Conservation (phyloP, 2,113 vertebrate species). For the Ardeotis arabs region DNA sequence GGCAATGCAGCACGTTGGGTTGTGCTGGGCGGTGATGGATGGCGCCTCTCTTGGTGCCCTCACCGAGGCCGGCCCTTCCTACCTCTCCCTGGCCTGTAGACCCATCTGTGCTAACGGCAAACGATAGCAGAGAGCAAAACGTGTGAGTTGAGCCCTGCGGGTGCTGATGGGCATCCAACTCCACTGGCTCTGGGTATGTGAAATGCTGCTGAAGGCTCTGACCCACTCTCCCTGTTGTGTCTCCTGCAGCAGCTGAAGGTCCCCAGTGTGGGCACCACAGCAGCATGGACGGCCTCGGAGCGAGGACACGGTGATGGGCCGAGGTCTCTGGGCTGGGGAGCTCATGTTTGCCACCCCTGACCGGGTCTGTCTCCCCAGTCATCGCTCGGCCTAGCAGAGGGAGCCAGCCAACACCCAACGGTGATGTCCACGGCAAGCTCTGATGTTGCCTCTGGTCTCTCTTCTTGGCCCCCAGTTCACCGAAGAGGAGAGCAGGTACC, state of each 20-base stretch:
- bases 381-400: accelerated
- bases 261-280: neutral
- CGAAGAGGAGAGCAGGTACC: accelerated
- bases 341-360: accelerated
- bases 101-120: accelerated
- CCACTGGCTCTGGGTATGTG: neutral
- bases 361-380: too few species aligned
- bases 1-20: accelerated
- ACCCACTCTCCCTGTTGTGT: neutral
- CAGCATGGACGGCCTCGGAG: neutral
- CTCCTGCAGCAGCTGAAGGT: neutral
- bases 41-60: neutral
- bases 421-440: neutral
- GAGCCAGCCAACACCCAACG: neutral
- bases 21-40: neutral
- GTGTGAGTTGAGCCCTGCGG: accelerated
- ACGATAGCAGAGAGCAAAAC: neutral
- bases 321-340: accelerated
- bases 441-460: neutral
- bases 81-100: neutral
- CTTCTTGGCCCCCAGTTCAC: neutral
- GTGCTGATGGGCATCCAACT: accelerated
- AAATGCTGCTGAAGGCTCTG: neutral
- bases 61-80: accelerated
- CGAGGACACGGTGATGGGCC: accelerated